Evolutionary conservation across 2,113 vertebrate species (phyloP), one percentile per base, ranked within the genome.

Genomic region (Gallinago undulata): DNA sequence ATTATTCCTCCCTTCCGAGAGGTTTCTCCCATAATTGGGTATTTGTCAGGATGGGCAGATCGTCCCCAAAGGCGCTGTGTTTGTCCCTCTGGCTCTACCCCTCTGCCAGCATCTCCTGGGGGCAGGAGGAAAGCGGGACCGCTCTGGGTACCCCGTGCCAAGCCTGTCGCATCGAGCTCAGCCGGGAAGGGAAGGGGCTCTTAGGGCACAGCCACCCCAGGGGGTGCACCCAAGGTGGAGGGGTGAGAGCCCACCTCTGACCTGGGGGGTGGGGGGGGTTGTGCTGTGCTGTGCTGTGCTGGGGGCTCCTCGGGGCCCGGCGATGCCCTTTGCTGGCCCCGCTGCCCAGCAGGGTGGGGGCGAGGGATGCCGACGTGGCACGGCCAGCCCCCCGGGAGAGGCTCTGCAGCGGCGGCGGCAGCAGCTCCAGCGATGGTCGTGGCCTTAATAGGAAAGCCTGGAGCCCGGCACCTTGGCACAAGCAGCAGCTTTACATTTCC

Each of bases 371-470:
- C 11, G 15, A 56, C 39, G 64, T 90, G 88, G 90, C 92, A 83
- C 79, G 55, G 50, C 24, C 75, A 78, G 79, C 45, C 73, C 60
- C 63, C 51, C 0, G 1, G n/a, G 60, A 70, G 83, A 87, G 88
- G 78, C 56, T 81, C 76, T 47, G 89, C 84, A 81, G 93, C 96
- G 85, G 77, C 96, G 85, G 77, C 79, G 74, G 95, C 83, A 85
- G 95, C 78, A 79, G 90, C 88, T 88, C 94, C 94, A 90, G 75
- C 19, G 33, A 91, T 92, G 96, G 95, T 96, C 28, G 4, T 97
- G 89, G 95, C 97, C 97, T 96, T 96, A 96, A 97, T 97, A 97
- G 97, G 96, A 97, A 96, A 97, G 96, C 76, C 88, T 97, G 94
- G 87, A 95, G 94, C 92, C 66, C 84, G 0, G 75, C 91, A 94